Base-by-base conservation (phyloP, 2,888 invertebrate genomes). In the Aspidiotus destructor region DNA sequence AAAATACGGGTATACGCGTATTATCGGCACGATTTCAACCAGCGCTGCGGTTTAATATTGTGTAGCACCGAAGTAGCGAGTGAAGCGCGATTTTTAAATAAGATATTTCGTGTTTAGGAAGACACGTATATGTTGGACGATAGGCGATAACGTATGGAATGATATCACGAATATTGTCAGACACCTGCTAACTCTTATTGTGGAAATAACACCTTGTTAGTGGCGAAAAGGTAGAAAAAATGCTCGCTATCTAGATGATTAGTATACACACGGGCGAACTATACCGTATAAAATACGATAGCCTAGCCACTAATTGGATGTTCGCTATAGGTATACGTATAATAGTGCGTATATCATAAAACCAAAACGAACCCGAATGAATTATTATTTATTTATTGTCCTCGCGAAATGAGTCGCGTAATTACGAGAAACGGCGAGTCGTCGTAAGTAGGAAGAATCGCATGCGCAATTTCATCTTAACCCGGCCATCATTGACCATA, bases 111-210 rank as follows among this genome's bases (percentile, higher is more conserved):
- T 54, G 63, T 17, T 52, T 41, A 63, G 54, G 54, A 41, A 63
- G 54, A 63, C 63, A 48, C 54, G 63, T 63, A 52, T 54, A 63
- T 63, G 28, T 28, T 28, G 28, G 28, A 28, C 28, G 28, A 28
- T 28, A 28, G 28, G 28, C 28, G 54, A 63, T 63, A 63, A 63
- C 63, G 63, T 63, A 63, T 63, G 63, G 63, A 63, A 63, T 63
- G 52, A 63, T 63, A 63, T 63, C 63, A 63, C 63, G 63, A 63
- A 63, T 48, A 48, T n/a, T 48, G 48, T 48, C 63, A 63, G 63
- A 63, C 63, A 63, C 63, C 63, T 63, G 63, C 63, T 63, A 63
- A 63, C 63, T 63, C 63, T 63, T 62, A 52, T 62, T 63, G 63
- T 63, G 53, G 54, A 54, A 63, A 63, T 63, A 63, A 63, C 63